Percentiles rank a stretch among this genome's conserved stretches.
These are phyloP conservation scores for Sphecodes monilicornis DNA, from an alignment of 2,888 invertebrate species.

Conservation along the genomic window DNA sequence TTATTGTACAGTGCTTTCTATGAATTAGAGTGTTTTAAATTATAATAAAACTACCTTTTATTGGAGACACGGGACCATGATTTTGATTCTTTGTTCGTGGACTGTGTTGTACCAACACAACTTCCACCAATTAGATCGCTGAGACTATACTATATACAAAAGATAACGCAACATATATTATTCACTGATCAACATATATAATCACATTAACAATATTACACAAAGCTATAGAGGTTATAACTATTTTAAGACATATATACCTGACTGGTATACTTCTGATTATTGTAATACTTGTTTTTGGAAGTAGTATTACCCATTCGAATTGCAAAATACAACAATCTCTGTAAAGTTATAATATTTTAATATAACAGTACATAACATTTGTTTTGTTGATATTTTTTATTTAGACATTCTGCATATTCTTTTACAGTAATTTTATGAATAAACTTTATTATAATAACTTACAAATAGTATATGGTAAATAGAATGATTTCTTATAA, in stretches of 20 bases:
- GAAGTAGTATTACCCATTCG: constrained; percentile 81
- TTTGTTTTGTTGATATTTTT: constrained; percentile 21
- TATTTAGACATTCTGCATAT: background rate
- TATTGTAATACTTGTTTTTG: constrained; percentile 74
- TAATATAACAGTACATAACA: background rate
- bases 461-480: background rate
- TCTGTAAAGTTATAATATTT: constrained; percentile 4
- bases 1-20: constrained; percentile 15
- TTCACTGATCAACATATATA: background rate
- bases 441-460: background rate
- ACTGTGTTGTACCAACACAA: constrained; percentile 70
- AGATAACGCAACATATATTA: constrained; percentile 4
- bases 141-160: constrained; percentile 76
- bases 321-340: constrained; percentile 25
- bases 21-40: constrained; percentile 70
- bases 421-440: background rate
- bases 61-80: constrained; percentile 89
- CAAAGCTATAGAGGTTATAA: constrained; percentile 68
- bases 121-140: constrained; percentile 76
- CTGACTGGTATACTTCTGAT: constrained; percentile 79
- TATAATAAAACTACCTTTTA: constrained; percentile 85
- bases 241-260: constrained; percentile 65
- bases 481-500: constrained; percentile 14
- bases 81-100: constrained; percentile 70
- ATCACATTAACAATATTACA: constrained; percentile 5